phyloP scores from a whole-genome alignment of 2,113 vertebrate genomes.

The Sciurus niger region DNA sequence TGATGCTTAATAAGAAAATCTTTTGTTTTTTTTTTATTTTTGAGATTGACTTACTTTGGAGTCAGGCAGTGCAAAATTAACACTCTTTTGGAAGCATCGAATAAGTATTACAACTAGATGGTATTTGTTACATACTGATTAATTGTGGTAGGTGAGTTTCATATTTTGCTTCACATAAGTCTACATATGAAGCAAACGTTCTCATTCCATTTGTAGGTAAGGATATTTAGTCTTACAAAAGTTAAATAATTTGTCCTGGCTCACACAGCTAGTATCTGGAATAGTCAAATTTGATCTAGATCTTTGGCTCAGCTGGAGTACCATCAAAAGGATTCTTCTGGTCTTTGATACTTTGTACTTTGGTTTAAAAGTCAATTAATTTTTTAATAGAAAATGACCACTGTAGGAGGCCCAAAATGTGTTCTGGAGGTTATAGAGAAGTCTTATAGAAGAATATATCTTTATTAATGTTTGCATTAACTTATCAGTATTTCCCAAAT shows the following conservation, averaged over 20 bases:
- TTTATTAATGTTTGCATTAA: constrained; percentile 35
- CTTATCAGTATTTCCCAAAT: constrained; percentile 22
- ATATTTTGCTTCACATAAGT: neutral
- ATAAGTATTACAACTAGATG: too few species aligned
- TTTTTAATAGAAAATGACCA: constrained; percentile 8
- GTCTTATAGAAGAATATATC: constrained; percentile 37
- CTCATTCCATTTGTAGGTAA: neutral
- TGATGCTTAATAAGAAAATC: too few species aligned
- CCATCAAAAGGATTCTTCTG: neutral
- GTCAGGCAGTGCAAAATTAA: too few species aligned
- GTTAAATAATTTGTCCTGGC: neutral
- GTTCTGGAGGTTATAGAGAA: neutral
- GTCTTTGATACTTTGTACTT: neutral
- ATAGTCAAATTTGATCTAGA: neutral
- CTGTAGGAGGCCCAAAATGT: neutral
- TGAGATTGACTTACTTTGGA: too few species aligned
- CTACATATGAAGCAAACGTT: neutral
- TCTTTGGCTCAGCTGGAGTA: neutral
- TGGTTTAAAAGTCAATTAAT: neutral
- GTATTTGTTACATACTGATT: neutral
- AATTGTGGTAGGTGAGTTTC: neutral
- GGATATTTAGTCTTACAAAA: neutral
- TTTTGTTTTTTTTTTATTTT: too few species aligned
- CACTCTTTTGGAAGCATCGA: too few species aligned
- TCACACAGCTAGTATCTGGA: neutral